Percentiles rank a stretch among this genome's conserved stretches.
Conservation (phyloP, 2,797 vertebrate species). For the Gastrophryne carolinensis region DNA sequence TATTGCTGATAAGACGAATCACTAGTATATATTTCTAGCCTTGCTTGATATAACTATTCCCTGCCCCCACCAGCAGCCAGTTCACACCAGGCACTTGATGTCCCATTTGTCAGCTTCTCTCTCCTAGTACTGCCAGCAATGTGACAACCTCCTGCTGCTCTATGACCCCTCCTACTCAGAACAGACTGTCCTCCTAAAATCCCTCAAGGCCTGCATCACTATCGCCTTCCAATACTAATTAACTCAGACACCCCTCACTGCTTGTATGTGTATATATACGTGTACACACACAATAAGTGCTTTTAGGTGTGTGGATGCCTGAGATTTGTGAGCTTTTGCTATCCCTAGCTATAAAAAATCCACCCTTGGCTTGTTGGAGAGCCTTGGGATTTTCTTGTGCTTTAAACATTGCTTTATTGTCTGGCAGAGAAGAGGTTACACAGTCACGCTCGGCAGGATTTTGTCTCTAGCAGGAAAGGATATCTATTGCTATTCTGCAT, state of each 20-base stretch:
- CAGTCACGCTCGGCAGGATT: constrained; percentile 6
- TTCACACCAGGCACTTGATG: constrained; percentile 49
- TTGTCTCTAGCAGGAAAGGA: constrained; percentile 1
- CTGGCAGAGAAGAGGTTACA: constrained; percentile 11
- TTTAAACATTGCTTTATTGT: not conserved
- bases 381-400: not conserved
- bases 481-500: constrained; percentile 8
- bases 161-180: constrained; percentile 49
- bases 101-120: constrained; percentile 38
- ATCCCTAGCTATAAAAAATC: not conserved
- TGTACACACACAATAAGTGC: not conserved
- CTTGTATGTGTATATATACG: not conserved
- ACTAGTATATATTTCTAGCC: not conserved
- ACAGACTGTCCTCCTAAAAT: constrained; percentile 50
- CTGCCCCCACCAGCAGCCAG: constrained; percentile 26
- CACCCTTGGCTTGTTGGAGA: not conserved
- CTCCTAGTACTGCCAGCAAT: constrained; percentile 44
- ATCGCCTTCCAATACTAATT: constrained; percentile 38
- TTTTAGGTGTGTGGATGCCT: not conserved
- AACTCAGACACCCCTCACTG: constrained; percentile 34
- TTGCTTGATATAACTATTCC: not conserved
- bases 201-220: constrained; percentile 29
- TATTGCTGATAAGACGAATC: no score
- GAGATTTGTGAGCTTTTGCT: not conserved
- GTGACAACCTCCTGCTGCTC: constrained; percentile 53